These are phyloP conservation scores for Enteromius mattozi DNA, from an alignment of 2,797 vertebrate genomes.

Conservation along the genomic window DNA sequence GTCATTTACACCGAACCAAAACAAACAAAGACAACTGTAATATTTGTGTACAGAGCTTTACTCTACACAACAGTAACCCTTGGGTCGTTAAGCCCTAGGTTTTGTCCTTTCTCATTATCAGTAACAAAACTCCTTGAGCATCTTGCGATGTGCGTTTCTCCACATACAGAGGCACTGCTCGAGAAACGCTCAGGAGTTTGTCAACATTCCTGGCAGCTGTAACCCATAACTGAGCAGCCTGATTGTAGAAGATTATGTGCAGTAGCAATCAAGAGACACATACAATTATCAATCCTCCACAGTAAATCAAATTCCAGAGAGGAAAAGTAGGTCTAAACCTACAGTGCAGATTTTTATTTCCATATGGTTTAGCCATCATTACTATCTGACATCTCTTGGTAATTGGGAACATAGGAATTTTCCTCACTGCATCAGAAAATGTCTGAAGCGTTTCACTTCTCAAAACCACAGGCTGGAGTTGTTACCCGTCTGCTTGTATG, in stretches of 20 bases:
- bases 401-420: constrained; percentile 33
- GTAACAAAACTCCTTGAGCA: neutral
- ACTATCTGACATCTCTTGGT: constrained; percentile 24
- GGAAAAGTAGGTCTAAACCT: neutral
- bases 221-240: neutral
- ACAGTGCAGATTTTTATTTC: constrained; percentile 2
- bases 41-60: neutral
- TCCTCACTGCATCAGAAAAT: constrained; percentile 41
- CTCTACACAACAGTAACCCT: neutral
- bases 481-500: constrained; percentile 32
- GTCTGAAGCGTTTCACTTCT: constrained; percentile 9
- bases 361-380: constrained; percentile 39
- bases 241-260: neutral
- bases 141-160: neutral
- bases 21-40: neutral
- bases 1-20: neutral
- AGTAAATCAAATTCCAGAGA: neutral
- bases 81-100: neutral
- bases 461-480: constrained; percentile 49
- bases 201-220: constrained; percentile 6
- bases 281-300: constrained; percentile 6
- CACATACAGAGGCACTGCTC: neutral
- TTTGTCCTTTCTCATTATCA: neutral
- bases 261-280: neutral
- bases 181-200: neutral